A percentile compares a stretch with the other conserved stretches of the same genome.
These are phyloP conservation scores for Plusia festucae DNA, from an alignment of 2,888 invertebrate genomes.

Conservation along the genomic window DNA sequence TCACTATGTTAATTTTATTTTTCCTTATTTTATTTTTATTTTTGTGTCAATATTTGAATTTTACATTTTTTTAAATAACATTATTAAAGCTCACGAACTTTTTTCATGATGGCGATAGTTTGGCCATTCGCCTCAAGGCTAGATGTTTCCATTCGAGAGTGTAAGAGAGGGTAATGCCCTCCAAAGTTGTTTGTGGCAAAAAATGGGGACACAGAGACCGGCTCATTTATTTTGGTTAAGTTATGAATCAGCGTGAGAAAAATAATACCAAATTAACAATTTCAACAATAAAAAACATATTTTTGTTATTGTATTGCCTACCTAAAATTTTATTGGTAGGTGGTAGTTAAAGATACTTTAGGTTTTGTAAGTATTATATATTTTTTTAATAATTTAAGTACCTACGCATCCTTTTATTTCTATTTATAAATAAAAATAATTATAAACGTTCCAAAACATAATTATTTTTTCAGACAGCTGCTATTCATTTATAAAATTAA, in stretches of 20 bases:
- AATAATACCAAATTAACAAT: constrained; percentile 76
- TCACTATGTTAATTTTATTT: too few species aligned
- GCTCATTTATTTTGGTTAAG: constrained; percentile 84
- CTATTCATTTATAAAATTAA: too few species aligned
- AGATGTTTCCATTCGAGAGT: constrained; percentile 81
- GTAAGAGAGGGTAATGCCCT: constrained; percentile 86
- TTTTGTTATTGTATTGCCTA: constrained; percentile 63
- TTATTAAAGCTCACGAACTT: constrained; percentile 53
- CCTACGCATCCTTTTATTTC: too few species aligned
- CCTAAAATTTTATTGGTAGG: constrained; percentile 36
- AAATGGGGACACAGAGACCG: constrained; percentile 87
- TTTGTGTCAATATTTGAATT: constrained; percentile 18
- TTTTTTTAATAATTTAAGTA: too few species aligned
- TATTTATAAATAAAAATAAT: too few species aligned
- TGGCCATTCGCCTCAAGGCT: constrained; percentile 77
- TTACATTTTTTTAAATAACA: constrained; percentile 35
- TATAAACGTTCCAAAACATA: too few species aligned
- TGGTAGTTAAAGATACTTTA: too few species aligned
- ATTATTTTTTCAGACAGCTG: too few species aligned
- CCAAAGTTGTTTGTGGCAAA: constrained; percentile 88
- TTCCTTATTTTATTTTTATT: constrained; percentile 33
- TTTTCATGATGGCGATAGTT: constrained; percentile 66
- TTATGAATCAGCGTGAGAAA: constrained; percentile 88
- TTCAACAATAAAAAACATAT: too few species aligned
- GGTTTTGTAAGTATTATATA: too few species aligned